phyloP scores from a whole-genome alignment of 2,113 vertebrate species.

The Silurus glanis region DNA sequence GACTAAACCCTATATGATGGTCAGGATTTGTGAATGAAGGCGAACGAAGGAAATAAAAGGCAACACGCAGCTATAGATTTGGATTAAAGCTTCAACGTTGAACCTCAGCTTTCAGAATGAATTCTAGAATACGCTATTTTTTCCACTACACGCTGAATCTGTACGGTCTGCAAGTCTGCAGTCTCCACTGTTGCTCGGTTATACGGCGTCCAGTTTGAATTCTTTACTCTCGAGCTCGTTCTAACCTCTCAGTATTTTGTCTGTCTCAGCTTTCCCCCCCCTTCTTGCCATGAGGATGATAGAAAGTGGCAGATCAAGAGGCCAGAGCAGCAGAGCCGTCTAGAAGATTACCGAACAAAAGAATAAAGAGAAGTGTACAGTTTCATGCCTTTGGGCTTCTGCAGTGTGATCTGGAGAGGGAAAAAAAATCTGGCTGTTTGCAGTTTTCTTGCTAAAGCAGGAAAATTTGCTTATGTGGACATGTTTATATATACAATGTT shows the following conservation, averaged over 20 bases:
- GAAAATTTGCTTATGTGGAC: not conserved
- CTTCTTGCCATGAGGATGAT: conserved; percentile 62
- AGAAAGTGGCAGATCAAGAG: conserved; percentile 73
- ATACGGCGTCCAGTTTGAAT: not conserved
- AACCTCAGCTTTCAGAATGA: not conserved
- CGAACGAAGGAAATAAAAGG: not conserved
- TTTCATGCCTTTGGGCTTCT: conserved; percentile 33
- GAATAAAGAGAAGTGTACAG: conserved; percentile 28
- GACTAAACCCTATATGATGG: conserved; percentile 18
- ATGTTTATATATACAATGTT: not conserved
- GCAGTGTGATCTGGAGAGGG: conserved; percentile 5
- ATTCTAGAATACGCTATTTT: not conserved
- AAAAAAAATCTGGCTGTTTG: conserved; percentile 33
- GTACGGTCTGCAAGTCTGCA: not conserved
- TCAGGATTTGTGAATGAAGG: conserved; percentile 32
- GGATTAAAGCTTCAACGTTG: not conserved
- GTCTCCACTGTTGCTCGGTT: not conserved
- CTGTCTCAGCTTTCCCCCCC: conserved; percentile 49
- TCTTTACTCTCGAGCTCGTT: not conserved
- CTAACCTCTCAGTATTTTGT: not conserved
- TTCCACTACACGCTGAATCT: not conserved
- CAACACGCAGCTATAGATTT: not conserved
- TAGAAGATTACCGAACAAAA: conserved; percentile 60
- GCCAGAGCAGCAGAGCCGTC: conserved; percentile 57
- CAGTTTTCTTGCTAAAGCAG: conserved; percentile 19